A percentile compares a stretch with the other conserved stretches of the same genome.
These are phyloP conservation scores for Rhyacophila brunnea DNA, from an alignment of 1,140 invertebrate genomes.

Conservation along the genomic window DNA sequence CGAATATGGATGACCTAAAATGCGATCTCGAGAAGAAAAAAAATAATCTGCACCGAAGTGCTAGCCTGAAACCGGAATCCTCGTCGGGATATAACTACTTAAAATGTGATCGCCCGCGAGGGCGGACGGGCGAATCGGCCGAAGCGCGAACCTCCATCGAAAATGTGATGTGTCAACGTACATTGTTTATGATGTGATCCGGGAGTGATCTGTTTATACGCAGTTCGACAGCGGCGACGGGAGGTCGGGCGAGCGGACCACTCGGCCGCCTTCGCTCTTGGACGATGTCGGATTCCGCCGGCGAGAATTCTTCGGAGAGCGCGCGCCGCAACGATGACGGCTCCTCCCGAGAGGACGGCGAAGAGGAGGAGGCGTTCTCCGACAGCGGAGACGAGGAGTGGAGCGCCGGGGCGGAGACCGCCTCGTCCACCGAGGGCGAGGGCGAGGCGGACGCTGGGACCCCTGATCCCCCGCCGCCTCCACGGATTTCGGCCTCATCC, in stretches of 20 bases:
- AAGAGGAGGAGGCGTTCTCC: slow-evolving; percentile 44
- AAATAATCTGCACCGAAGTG: slow-evolving; percentile 19
- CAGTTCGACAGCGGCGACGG: slow-evolving; percentile 44
- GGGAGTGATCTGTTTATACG: slow-evolving; percentile 40
- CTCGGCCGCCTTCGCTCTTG: slow-evolving; percentile 29
- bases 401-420: slow-evolving; percentile 42
- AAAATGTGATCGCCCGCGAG: slow-evolving; percentile 8
- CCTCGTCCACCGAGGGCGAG: slow-evolving; percentile 16
- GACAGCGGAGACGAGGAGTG: slow-evolving; percentile 37
- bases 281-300: slow-evolving; percentile 34
- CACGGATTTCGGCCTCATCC: not conserved
- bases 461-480: not conserved
- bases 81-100: slow-evolving; percentile 19
- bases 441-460: not conserved
- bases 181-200: slow-evolving; percentile 54
- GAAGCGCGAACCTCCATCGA: slow-evolving; percentile 36
- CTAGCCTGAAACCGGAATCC: slow-evolving; percentile 20
- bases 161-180: slow-evolving; percentile 57
- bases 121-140: slow-evolving; percentile 39
- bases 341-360: slow-evolving; percentile 52
- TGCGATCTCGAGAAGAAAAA: slow-evolving; percentile 42
- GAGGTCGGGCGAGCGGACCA: slow-evolving; percentile 45
- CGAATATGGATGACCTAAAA: slow-evolving; percentile 59
- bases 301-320: slow-evolving; percentile 43
- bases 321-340: slow-evolving; percentile 40